Evolutionary conservation across 2,888 invertebrate genomes (phyloP).

Genomic region (Drosophila koepferae): DNA sequence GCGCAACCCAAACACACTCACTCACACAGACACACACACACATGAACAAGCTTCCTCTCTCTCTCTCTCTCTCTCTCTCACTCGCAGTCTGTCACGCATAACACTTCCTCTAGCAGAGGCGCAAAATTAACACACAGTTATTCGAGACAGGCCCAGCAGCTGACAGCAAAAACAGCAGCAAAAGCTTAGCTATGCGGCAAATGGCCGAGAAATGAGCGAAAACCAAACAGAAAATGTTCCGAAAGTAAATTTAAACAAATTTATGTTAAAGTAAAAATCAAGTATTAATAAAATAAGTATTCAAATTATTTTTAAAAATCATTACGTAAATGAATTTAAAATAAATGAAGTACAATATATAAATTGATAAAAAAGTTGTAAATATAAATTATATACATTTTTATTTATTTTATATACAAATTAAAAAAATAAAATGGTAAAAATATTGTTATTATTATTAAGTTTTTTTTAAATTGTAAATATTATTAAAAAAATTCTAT

Average conservation of each 20-base stretch:
- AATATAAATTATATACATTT: too few relatives aligned
- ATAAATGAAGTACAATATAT: too few relatives aligned
- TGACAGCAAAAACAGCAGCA: constrained; percentile 32
- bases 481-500: too few relatives aligned
- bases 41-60: background rate
- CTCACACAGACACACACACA: constrained; percentile 6
- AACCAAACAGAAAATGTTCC: constrained; percentile 37
- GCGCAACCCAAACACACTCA: constrained; percentile 36
- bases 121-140: constrained; percentile 74
- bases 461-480: too few relatives aligned
- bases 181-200: constrained; percentile 61
- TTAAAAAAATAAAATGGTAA: too few relatives aligned
- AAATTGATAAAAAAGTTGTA: too few relatives aligned
- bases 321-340: too few relatives aligned
- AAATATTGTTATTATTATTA: too few relatives aligned
- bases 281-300: background rate
- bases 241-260: background rate
- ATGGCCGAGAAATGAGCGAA: constrained; percentile 63
- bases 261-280: background rate
- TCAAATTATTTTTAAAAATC: too few relatives aligned
- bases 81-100: background rate
- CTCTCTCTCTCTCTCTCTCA: background rate
- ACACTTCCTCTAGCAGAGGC: constrained; percentile 24
- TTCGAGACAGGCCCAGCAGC: constrained; percentile 34
- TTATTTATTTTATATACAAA: too few relatives aligned